phyloP scores from a whole-genome alignment of 1,140 invertebrate species.

The Ceratoteleas bidentatus region DNA sequence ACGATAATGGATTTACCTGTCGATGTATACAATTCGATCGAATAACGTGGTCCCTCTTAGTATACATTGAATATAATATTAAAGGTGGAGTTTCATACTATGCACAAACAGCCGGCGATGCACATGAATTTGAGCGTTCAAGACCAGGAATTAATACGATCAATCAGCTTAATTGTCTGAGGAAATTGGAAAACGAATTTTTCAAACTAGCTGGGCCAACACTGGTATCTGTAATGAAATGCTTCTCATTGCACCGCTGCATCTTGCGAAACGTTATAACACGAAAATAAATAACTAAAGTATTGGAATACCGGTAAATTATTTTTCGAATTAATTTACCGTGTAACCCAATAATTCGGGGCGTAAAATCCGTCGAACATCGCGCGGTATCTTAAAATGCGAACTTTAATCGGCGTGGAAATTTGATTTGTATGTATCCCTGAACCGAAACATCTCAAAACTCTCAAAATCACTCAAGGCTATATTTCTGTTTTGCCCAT shows the following conservation, averaged over 20 bases:
- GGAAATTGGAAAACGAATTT: no score
- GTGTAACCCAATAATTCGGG: conserved; percentile 6
- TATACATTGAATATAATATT: conserved; percentile 22
- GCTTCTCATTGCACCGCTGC: neutral
- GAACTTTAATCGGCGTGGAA: conserved; percentile 10
- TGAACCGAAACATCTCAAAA: conserved; percentile 25
- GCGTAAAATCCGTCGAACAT: conserved; percentile 2
- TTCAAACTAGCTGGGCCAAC: no score
- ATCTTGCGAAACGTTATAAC: neutral
- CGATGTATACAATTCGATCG: conserved; percentile 24
- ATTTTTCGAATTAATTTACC: conserved; percentile 16
- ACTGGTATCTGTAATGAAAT: neutral
- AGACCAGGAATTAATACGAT: no score
- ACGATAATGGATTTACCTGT: conserved; percentile 25
- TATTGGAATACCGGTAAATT: neutral
- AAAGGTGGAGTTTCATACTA: neutral
- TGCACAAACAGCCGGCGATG: no score
- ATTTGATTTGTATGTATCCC: conserved; percentile 39
- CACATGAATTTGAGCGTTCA: no score
- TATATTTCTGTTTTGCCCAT: conserved; percentile 37
- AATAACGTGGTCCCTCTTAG: conserved; percentile 16
- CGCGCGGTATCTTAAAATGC: conserved; percentile 4
- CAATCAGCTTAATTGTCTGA: no score
- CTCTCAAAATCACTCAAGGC: conserved; percentile 45
- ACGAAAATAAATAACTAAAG: neutral